phyloP scores from a whole-genome alignment of 2,888 invertebrate genomes.

The Magallana nippona region DNA sequence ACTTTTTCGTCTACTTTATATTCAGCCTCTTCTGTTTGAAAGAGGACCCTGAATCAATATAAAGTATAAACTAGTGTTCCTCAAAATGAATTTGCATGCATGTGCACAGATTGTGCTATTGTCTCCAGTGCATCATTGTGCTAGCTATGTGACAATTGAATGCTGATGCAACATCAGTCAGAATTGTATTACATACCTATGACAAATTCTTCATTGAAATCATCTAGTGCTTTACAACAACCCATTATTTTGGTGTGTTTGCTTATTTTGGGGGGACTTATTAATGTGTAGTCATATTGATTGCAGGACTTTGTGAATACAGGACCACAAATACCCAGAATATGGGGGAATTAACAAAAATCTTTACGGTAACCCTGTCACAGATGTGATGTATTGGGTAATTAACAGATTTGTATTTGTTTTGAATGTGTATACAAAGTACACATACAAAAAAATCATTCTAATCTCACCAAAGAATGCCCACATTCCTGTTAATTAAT shows the following conservation, averaged over 20 bases:
- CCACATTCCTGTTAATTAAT: not conserved
- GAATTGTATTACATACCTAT: constrained; percentile 3
- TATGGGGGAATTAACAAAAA: not conserved
- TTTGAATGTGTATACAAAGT: not conserved
- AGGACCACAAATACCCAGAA: not conserved
- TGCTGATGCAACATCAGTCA: not conserved
- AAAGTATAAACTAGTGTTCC: not conserved
- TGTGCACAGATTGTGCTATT: constrained; percentile 13
- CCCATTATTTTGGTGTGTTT: not conserved
- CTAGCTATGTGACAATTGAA: not conserved
- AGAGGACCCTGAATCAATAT: not conserved
- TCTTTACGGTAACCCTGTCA: not conserved
- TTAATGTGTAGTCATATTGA: not conserved
- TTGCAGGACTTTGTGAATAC: not conserved
- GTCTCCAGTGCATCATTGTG: not conserved
- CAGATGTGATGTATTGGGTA: constrained; percentile 6
- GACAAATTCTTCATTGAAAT: not conserved
- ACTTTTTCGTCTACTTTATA: not conserved
- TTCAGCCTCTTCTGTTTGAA: not conserved
- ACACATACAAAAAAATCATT: constrained; percentile 10
- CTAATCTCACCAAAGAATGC: not conserved
- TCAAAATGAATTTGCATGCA: not conserved
- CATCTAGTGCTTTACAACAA: not conserved
- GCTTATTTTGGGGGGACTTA: not conserved
- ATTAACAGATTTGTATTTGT: not conserved